Conservation (phyloP, 1,140 invertebrate species). For the Anoplophora glabripennis region DNA sequence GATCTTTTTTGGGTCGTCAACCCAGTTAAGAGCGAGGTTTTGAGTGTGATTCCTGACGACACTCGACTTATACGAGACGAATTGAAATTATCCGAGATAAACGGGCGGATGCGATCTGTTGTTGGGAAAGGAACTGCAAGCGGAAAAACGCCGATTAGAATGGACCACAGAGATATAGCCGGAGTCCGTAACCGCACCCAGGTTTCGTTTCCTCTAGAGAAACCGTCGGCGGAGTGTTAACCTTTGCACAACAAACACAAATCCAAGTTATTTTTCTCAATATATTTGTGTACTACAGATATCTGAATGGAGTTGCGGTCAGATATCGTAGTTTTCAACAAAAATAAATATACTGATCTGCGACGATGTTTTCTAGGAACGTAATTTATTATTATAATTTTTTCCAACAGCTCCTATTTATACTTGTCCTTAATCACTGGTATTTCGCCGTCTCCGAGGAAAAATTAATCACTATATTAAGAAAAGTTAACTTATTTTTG, state of each 20-base stretch:
- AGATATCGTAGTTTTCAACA: too few species aligned
- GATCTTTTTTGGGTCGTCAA: too few species aligned
- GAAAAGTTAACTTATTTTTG: too few species aligned
- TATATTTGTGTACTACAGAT: too few species aligned
- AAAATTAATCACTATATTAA: too few species aligned
- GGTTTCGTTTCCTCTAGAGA: conserved; percentile 25
- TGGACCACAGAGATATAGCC: conserved; percentile 33
- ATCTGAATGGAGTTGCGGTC: too few species aligned
- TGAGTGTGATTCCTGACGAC: neutral
- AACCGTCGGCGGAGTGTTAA: neutral
- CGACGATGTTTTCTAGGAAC: too few species aligned
- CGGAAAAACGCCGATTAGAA: conserved; percentile 28
- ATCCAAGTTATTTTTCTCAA: neutral
- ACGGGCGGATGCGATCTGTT: conserved; percentile 14
- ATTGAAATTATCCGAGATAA: neutral
- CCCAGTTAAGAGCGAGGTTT: neutral
- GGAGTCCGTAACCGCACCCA: conserved; percentile 24
- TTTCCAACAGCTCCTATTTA: too few species aligned
- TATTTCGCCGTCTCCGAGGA: too few species aligned
- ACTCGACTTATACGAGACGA: neutral
- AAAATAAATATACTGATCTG: too few species aligned
- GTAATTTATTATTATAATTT: too few species aligned
- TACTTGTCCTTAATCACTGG: too few species aligned
- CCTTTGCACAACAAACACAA: conserved; percentile 1
- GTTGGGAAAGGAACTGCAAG: conserved; percentile 21